Evolutionary conservation across 2,888 invertebrate genomes (phyloP), one percentile per base, ranked within the genome.

Genomic region (Blastobasis lacticolella): DNA sequence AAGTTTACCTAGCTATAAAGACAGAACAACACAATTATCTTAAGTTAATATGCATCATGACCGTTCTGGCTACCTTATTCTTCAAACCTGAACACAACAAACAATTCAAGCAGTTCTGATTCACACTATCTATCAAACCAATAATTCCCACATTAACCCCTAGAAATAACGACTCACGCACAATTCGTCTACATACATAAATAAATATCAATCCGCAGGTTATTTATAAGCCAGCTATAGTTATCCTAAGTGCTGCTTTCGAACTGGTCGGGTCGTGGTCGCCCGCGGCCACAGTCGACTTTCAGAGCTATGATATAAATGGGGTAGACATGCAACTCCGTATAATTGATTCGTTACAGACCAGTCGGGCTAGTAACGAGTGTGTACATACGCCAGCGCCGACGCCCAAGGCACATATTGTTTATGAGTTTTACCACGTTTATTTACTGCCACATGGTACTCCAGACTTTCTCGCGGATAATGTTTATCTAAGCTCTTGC

Each of bases 211-310:
- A 45, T 41, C 23, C 45, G 9, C 38, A 49, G 45, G 45, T 49
- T 46, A 57, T 59, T 58, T 58, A 58, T 56, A 59, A 54, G 60
- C 55, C 58, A 60, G 54, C 61, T 56, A 61, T 65, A 63, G 71
- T 67, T 69, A 62, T 56, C 54, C 57, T 65, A 59, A 62, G 61
- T 65, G 67, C 60, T 63, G 69, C 71, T 74, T 73, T 71, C 71
- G 60, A 69, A 66, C 64, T 64, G 72, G 68, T 63, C 65, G 56
- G 67, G 73, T 81, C 81, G 81, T 82, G 81, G 71, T 67, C 66
- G 80, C 81, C 81, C 48, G 63, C 54, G 75, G 81, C 66, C 61
- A 62, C 62, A 64, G 66, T 65, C 77, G 73, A 71, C 74, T 73
- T 75, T 73, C 71, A 69, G 71, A 70, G 57, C 60, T 67, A 70